Evolutionary conservation across 2,797 vertebrate species (phyloP), one percentile per base, ranked within the genome.

Genomic region (Enteromius paludinosus): DNA sequence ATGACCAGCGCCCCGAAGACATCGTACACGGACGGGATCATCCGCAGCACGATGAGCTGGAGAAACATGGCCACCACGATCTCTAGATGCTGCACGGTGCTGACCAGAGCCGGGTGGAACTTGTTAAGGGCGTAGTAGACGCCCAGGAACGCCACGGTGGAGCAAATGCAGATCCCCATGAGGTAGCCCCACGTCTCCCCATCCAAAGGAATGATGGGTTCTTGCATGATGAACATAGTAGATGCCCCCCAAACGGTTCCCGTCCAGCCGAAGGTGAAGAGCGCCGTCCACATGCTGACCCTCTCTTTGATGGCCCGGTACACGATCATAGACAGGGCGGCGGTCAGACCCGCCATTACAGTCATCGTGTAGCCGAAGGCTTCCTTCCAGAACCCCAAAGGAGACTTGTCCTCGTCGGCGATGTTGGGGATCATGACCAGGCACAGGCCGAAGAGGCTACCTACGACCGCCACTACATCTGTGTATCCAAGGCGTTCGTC

Each of bases 331-430:
- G 98, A 98, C 78, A 99, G 95, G 82, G 98, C 98, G 0, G 97
- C 97, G 17, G 97, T 98, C 90, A 99, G 91, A 64, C 98, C 98
- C 1, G 98, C 98, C 97, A 96, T 97, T 79, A 98, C 96, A 0
- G 97, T 99, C 98, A 99, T 99, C 61, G 97, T 98, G 33, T 99
- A 99, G 80, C 97, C 98, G 88, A 99, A 99, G 56, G 97, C 97
- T 93, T 99, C 97, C 88, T 99, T 99, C 98, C 98, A 99, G 88
- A 96, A 95, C 82, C 94, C 94, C 88, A 98, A 90, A 87, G 95
- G 89, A 43, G 94, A 97, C 89, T 97, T 96, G 64, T 98, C 96
- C 90, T 99, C 96, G 49, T 95, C 95, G 0, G 94, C 93, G 17
- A 99, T 96, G 82, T 99, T 99, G 76, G 98, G 97, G 84, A 99